Evolutionary conservation across 2,113 vertebrate genomes (phyloP).

Genomic region (Dasyprocta punctata): DNA sequence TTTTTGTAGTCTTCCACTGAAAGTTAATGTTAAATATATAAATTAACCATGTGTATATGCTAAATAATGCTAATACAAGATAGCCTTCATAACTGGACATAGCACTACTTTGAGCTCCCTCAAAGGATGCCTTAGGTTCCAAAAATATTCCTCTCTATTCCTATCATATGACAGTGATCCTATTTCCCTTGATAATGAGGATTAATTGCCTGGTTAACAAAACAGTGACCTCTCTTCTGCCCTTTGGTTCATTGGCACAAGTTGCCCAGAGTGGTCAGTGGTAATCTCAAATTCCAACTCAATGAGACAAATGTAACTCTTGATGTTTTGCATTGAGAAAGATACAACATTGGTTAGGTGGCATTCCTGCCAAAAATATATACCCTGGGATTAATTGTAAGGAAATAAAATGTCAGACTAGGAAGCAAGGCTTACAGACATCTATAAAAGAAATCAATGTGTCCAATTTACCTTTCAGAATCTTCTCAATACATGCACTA

Average conservation of each 20-base stretch:
- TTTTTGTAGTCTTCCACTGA: conserved; percentile 6
- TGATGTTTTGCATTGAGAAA: conserved; percentile 9
- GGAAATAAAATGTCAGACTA: not conserved
- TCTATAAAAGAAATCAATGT: not conserved
- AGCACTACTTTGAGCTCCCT: not conserved
- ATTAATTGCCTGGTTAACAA: not conserved
- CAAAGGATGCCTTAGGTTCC: not conserved
- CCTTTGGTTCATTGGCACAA: not conserved
- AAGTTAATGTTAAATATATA: conserved; percentile 29
- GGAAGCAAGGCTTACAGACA: not conserved
- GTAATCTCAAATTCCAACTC: conserved; percentile 20
- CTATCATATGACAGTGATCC: not conserved
- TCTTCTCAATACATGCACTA: not conserved
- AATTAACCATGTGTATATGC: not conserved
- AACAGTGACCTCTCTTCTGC: not conserved
- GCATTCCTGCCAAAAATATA: conserved; percentile 7
- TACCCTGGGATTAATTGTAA: not conserved
- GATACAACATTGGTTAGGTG: not conserved
- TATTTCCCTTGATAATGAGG: not conserved
- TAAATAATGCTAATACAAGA: conserved; percentile 12
- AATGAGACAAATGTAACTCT: not conserved
- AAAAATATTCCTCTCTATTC: not conserved
- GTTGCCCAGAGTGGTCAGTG: not conserved
- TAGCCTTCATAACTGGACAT: not conserved
- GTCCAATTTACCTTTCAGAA: not conserved